These are phyloP conservation scores for Cyprinella venusta DNA, from an alignment of 2,797 vertebrate species.

Conservation along the genomic window DNA sequence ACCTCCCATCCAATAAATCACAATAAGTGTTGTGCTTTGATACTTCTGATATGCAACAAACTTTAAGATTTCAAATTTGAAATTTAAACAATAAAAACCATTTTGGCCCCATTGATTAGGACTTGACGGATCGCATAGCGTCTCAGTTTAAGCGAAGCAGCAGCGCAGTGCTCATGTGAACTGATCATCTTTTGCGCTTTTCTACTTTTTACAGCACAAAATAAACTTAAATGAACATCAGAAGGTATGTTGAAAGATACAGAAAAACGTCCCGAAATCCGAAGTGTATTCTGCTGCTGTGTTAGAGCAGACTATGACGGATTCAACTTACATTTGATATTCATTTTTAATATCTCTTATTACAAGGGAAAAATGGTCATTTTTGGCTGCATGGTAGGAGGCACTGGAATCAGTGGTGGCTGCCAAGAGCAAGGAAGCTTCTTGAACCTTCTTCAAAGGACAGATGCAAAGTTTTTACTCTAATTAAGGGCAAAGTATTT, in stretches of 20 bases:
- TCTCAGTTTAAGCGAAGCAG: not conserved
- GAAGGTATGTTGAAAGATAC: not conserved
- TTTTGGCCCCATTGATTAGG: not conserved
- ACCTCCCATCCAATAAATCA: not conserved
- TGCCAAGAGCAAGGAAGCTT: constrained; percentile 54
- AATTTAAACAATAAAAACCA: not conserved
- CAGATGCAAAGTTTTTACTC: constrained; percentile 57
- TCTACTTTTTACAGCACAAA: not conserved
- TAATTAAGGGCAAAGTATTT: constrained; percentile 57
- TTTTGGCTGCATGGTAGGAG: constrained; percentile 61
- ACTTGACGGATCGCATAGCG: not conserved
- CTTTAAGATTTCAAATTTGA: not conserved
- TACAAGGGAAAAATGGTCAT: constrained; percentile 57
- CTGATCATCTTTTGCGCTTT: not conserved
- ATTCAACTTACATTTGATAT: constrained; percentile 71
- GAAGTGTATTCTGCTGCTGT: not conserved
- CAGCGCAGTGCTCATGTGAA: not conserved
- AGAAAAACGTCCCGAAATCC: too few species aligned
- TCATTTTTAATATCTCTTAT: constrained; percentile 68
- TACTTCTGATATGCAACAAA: not conserved
- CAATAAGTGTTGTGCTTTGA: not conserved
- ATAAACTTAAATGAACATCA: not conserved
- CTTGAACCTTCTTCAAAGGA: constrained; percentile 63
- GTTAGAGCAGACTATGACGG: constrained; percentile 61
- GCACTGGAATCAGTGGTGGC: constrained; percentile 52